A percentile compares a stretch with the other conserved stretches of the same genome.
Evolutionary conservation across 2,113 vertebrate genomes (phyloP).

Genomic region (Eretmochelys imbricata): DNA sequence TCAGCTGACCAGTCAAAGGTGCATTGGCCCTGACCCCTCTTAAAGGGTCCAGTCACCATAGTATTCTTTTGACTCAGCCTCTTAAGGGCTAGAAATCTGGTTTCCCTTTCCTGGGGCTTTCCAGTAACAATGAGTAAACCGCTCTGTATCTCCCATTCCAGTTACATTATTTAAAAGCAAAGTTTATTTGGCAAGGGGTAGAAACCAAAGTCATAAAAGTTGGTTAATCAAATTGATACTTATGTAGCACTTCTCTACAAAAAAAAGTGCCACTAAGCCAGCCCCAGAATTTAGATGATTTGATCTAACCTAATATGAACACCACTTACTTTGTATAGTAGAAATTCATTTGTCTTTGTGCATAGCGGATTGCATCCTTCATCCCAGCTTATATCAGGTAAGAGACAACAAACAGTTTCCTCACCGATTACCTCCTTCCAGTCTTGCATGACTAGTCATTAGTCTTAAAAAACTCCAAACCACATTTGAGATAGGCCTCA

Average conservation of each 20-base stretch:
- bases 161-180: too few species aligned
- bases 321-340: not conserved
- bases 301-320: not conserved
- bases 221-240: not conserved
- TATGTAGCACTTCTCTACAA: not conserved
- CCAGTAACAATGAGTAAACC: not conserved
- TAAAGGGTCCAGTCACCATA: too few species aligned
- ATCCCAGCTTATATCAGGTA: not conserved
- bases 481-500: not conserved
- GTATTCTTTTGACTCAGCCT: too few species aligned
- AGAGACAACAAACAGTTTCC: not conserved
- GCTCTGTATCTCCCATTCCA: not conserved
- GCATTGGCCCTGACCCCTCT: too few species aligned
- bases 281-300: not conserved
- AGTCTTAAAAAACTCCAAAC: not conserved
- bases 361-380: not conserved
- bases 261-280: not conserved
- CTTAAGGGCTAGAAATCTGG: too few species aligned
- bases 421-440: not conserved
- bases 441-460: not conserved
- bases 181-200: not conserved
- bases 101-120: too few species aligned
- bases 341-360: not conserved
- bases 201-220: not conserved
- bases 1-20: too few species aligned